phyloP scores from a whole-genome alignment of 1,140 invertebrate genomes.

The Papilio machaon region DNA sequence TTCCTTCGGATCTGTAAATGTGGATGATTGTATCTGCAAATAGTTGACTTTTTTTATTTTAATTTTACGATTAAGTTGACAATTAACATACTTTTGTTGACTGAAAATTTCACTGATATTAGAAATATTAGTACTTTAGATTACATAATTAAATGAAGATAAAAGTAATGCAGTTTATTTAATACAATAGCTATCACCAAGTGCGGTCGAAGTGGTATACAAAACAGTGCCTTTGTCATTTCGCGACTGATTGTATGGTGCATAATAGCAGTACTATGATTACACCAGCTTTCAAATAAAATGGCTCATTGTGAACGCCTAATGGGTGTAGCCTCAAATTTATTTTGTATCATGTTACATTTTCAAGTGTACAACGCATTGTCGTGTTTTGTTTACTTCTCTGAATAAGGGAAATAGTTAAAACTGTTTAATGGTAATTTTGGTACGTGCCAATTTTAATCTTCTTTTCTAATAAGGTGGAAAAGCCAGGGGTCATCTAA shows the following conservation, averaged over 20 bases:
- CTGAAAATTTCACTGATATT: too few relatives aligned
- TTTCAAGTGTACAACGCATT: not conserved
- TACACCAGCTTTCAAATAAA: not conserved
- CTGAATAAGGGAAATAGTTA: not conserved
- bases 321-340: not conserved
- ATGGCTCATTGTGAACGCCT: constrained; percentile 7
- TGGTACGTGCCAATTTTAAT: too few relatives aligned
- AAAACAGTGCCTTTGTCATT: not conserved
- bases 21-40: too few relatives aligned
- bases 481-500: too few relatives aligned
- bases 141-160: not conserved
- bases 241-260: not conserved
- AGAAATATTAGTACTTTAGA: too few relatives aligned
- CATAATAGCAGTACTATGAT: not conserved
- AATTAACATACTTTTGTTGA: too few relatives aligned
- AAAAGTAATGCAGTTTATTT: not conserved
- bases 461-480: too few relatives aligned
- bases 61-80: too few relatives aligned
- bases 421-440: too few relatives aligned
- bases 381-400: not conserved
- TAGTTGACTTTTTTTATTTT: too few relatives aligned
- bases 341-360: not conserved
- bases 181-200: not conserved
- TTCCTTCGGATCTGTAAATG: too few relatives aligned
- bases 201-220: not conserved